Base-by-base conservation (phyloP, 1,140 invertebrate species). In the Antheraea mylitta region DNA sequence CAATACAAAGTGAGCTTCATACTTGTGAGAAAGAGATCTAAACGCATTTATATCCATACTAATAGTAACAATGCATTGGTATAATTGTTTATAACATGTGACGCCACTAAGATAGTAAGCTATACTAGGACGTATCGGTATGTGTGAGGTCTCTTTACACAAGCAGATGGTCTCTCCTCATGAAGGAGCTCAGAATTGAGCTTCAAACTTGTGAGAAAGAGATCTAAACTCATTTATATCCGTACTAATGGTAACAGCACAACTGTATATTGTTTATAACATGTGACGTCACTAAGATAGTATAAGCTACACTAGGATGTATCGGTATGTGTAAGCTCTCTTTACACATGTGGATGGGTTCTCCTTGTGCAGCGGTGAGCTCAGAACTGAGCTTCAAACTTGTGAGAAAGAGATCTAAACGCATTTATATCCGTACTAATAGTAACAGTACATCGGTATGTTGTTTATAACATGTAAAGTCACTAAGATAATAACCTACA, bases 331-430 rank as follows among this genome's bases (percentile, higher is more conserved):
- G 38, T 19, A 11, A 48, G 8, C 42, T 18, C 37, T 22, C 64
- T 45, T 22, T 22, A 13, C 64, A 48, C n/a, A 16, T 13, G 45
- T 11, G 3, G 53, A 48, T 16, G 53, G 65, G n/a, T n/a, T 18
- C 8, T 11, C 48, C 30, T 48, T 16, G 64, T 22, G 22, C 13
- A n/a, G 19, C n/a, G n/a, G n/a, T n/a, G n/a, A n/a, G n/a, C 65
- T 66, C 65, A 66, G 65, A 58, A 66, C n/a, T 4, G 22, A 18
- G 45, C 65, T 22, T n/a, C 19, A 22, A 60, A 60, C 59, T 60
- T 19, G 59, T 16, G 58, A 60, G 45, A 53, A 53, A 53, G 45
- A 53, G 45, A 53, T 53, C 45, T 53, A 53, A 16, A 53, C 45
- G 45, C 45, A 53, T 53, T 53, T 53, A 53, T 53, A 16, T 53